Base-by-base conservation (phyloP, 2,113 vertebrate species). In the Chionomys nivalis region DNA sequence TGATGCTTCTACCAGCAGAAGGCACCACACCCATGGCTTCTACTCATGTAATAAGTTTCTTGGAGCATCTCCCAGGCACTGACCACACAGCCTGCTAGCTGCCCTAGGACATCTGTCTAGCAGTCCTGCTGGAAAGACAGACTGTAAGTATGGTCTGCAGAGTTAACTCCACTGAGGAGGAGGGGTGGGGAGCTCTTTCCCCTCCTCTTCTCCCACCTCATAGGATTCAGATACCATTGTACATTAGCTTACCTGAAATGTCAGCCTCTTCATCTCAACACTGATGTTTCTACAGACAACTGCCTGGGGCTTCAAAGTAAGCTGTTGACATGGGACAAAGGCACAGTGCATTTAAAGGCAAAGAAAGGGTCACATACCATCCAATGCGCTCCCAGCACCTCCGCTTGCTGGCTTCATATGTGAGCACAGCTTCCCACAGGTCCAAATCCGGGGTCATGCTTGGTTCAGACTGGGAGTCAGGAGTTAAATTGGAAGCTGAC, bases 381-480 rank as follows among this genome's bases (percentile, higher is more conserved):
- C 99, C 99, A n/a, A 99, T 98, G 72, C 99, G 99, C 96, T 99
- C 99, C 99, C 99, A 99, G 97, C 99, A 99, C 97, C 99, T 98
- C 19, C 99, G 98, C 94, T 98, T 99, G 96, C 99, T 99, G 58
- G 99, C 99, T 97, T 99, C 99, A 2, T 99, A 99, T 0, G 98
- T 99, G 55, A 99, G 98, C 58, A 99, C 98, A 4, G 99, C 99
- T 77, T 99, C 99, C 99, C 99, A 99, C 63, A 99, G 81, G 83
- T 99, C 99, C 66, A 99, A 61, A 91, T 99, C 99, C 0, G 99
- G 99, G 81, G 99, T 98, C 42, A 99, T 90, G 86, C 99, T 99
- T 0, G 99, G 98, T 97, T 99, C 99, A 49, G 99, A 99, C 98
- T 99, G 99, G 66, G 99, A 99, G 97, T 99, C 99, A n/a, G 99